Conservation (phyloP, 1,140 invertebrate species). For the Achroia grisella region DNA sequence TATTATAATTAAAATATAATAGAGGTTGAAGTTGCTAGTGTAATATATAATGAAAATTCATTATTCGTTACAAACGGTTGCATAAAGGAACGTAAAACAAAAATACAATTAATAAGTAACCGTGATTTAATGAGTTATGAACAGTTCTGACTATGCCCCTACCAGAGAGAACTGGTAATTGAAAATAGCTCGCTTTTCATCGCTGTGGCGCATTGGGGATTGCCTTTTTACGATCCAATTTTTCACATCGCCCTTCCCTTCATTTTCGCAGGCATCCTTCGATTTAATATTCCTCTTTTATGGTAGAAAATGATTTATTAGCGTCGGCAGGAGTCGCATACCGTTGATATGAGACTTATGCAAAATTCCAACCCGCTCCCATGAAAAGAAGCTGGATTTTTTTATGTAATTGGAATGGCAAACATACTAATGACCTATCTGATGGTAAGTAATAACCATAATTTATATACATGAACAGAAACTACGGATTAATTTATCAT, state of each 20-base stretch:
- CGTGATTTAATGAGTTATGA: no score
- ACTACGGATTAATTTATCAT: no score
- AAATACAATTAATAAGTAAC: no score
- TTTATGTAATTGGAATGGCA: no score
- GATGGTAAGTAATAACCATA: no score
- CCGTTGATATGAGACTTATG: constrained; percentile 20
- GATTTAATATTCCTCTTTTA: constrained; percentile 54
- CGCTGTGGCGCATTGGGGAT: constrained; percentile 32
- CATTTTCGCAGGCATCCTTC: constrained; percentile 36
- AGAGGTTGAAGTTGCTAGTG: no score
- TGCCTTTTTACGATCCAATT: constrained; percentile 47
- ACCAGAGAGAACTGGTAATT: constrained; percentile 27
- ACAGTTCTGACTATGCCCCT: no score
- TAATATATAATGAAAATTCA: background rate
- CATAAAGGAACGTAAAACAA: no score
- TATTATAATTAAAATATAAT: no score
- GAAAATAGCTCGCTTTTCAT: constrained; percentile 40
- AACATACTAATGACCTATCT: no score
- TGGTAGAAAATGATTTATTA: constrained; percentile 44
- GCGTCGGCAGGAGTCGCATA: constrained; percentile 8
- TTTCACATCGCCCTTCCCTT: constrained; percentile 36
- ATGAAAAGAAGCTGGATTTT: no score
- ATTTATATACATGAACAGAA: no score
- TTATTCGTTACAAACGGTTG: background rate
- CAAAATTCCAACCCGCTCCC: constrained; percentile 12